phyloP scores from a whole-genome alignment of 1,140 invertebrate genomes.

The Antheraea pernyi region DNA sequence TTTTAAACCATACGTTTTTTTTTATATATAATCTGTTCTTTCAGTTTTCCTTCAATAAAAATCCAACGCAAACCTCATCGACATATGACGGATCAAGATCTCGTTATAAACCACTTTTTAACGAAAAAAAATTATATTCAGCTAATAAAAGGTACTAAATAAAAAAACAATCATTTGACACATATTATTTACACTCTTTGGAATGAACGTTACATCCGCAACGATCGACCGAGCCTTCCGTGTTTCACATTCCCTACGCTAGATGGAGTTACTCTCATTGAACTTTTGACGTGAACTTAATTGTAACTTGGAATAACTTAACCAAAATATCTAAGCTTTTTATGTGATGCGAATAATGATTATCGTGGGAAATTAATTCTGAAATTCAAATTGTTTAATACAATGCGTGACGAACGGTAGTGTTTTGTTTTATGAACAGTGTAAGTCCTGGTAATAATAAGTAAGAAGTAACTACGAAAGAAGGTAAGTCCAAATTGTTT shows the following conservation, averaged over 20 bases:
- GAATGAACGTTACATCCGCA: conserved; percentile 44
- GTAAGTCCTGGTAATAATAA: conserved; percentile 21
- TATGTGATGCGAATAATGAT: conserved; percentile 51
- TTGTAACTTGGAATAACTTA: conserved; percentile 71
- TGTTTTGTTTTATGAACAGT: conserved; percentile 29
- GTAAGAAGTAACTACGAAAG: not conserved
- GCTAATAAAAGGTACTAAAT: conserved; percentile 39
- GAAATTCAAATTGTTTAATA: conserved; percentile 38
- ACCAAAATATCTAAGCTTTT: conserved; percentile 73
- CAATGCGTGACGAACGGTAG: conserved; percentile 37
- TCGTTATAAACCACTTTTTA: conserved; percentile 53
- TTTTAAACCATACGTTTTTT: not conserved
- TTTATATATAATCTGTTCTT: conserved; percentile 5
- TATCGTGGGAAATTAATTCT: conserved; percentile 39
- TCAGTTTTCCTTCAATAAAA: not conserved
- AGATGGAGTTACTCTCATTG: conserved; percentile 61
- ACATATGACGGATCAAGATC: conserved; percentile 45
- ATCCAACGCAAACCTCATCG: conserved; percentile 20
- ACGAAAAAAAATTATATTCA: conserved; percentile 45
- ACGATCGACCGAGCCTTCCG: conserved; percentile 62
- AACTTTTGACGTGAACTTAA: conserved; percentile 77
- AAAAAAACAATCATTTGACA: conserved; percentile 38
- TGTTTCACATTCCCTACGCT: conserved; percentile 51
- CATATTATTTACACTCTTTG: conserved; percentile 36
- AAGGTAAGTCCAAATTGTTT: not conserved